phyloP scores from a whole-genome alignment of 2,797 vertebrate species.

The Podarcis siculus region DNA sequence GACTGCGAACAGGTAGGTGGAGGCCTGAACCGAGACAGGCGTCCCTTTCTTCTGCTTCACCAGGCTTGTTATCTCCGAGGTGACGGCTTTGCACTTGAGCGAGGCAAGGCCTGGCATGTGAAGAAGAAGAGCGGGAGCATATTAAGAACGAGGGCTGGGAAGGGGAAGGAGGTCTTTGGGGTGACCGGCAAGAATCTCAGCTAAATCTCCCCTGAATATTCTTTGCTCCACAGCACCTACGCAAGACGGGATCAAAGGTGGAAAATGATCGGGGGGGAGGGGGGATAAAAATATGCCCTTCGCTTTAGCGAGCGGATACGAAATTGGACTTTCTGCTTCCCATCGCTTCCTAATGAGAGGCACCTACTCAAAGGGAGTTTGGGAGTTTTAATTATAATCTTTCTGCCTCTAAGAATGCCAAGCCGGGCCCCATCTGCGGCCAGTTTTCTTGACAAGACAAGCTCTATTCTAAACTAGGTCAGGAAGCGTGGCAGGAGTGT shows the following conservation, averaged over 20 bases:
- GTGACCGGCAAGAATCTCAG: background rate
- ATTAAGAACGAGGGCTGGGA: background rate
- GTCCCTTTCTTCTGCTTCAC: background rate
- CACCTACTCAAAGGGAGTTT: background rate
- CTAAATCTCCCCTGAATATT: background rate
- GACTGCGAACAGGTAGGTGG: constrained; percentile 10
- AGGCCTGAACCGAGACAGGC: background rate
- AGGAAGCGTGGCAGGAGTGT: background rate
- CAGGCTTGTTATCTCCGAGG: constrained; percentile 34
- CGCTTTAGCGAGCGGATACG: background rate
- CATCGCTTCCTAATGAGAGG: constrained; percentile 22
- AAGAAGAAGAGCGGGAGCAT: background rate
- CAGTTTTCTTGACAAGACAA: background rate
- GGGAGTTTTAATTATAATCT: constrained; percentile 57
- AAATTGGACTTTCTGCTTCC: background rate
- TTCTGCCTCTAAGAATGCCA: constrained; percentile 27
- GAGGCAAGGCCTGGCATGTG: background rate
- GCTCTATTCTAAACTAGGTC: constrained; percentile 22
- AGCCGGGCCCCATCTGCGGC: background rate
- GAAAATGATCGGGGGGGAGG: background rate
- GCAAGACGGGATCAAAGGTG: constrained; percentile 35
- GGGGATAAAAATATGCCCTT: background rate
- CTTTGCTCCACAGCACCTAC: constrained; percentile 18
- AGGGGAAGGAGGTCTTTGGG: background rate
- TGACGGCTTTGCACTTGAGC: constrained; percentile 27